Conservation (phyloP, 2,113 vertebrate genomes). For the Lepisosteus osseus region DNA sequence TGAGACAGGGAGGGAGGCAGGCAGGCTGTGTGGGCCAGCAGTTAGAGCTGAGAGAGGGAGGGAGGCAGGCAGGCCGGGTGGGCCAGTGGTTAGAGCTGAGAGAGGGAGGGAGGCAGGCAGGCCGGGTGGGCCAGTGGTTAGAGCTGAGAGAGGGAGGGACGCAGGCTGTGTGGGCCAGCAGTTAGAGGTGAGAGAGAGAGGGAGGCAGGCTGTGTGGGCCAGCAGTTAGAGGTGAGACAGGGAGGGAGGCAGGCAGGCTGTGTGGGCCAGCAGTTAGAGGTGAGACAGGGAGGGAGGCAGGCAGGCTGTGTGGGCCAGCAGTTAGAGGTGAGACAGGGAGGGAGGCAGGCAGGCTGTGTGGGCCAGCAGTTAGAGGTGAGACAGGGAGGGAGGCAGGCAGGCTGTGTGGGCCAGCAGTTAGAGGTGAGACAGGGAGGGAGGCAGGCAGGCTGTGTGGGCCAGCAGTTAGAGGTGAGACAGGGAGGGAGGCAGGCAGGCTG, state of each 20-base stretch:
- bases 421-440: no score
- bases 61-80: constrained; percentile 18
- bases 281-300: constrained; percentile 12
- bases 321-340: neutral
- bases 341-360: no score
- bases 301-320: neutral
- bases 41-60: constrained; percentile 18
- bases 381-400: no score
- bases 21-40: constrained; percentile 27
- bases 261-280: constrained; percentile 19
- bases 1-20: constrained; percentile 16
- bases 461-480: constrained; percentile 7
- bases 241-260: constrained; percentile 38
- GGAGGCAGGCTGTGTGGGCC: no score
- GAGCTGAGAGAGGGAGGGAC: constrained; percentile 20
- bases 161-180: neutral
- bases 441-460: no score
- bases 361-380: neutral
- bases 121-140: constrained; percentile 2
- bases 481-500: constrained; percentile 9
- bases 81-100: constrained; percentile 22
- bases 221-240: constrained; percentile 27
- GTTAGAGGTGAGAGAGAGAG: no score
- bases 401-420: no score
- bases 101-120: constrained; percentile 16